Evolutionary conservation across 2,888 invertebrate species (phyloP), one percentile per base, ranked within the genome.

Genomic region (Hypselothyrea guttata): DNA sequence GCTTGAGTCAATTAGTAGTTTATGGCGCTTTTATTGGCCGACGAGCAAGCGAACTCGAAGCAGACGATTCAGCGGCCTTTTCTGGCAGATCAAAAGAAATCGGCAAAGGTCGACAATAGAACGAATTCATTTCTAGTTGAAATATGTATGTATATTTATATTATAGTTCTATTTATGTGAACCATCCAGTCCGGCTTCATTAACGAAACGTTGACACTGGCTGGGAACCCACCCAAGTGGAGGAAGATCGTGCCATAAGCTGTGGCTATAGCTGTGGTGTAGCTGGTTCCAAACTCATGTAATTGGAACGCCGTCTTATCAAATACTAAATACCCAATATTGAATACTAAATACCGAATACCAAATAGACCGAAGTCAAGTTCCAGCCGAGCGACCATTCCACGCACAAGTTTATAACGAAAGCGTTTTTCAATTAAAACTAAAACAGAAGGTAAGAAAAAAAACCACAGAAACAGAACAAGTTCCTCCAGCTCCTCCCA

Each of bases 391-490:
- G 45, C 35, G 40, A 48, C 84, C 84, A 82, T 82, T 84, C 59
- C 59, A 58, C 65, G 69, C 60, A 40, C 46, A 59, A 71, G 55
- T 84, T 84, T 82, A 84, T 77, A 78, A 63, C 71, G 84, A 77
- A 78, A 78, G 82, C 78, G 84, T 53, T 82, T 84, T 79, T 82
- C 78, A 84, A 79, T 79, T 79, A 84, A 74, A 74, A 76, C 73
- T 72, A 57, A 71, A 71, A 68, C 72, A 74, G 75, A 83, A 69
- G 63, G 72, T 75, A 75, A 31, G 22, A 15, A 4, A 5, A 31
- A 34, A 15, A 4, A 5, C 7, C 16, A 40, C n/a, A 30, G 37
- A 34, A 42, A 35, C 35, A 69, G 47, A 81, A 77, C 84, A 79
- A 79, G 84, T 83, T 72, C 48, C 27, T 40, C 22, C 40, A 31